Conservation (phyloP, 1,140 invertebrate genomes). For the Drosophila azteca region DNA sequence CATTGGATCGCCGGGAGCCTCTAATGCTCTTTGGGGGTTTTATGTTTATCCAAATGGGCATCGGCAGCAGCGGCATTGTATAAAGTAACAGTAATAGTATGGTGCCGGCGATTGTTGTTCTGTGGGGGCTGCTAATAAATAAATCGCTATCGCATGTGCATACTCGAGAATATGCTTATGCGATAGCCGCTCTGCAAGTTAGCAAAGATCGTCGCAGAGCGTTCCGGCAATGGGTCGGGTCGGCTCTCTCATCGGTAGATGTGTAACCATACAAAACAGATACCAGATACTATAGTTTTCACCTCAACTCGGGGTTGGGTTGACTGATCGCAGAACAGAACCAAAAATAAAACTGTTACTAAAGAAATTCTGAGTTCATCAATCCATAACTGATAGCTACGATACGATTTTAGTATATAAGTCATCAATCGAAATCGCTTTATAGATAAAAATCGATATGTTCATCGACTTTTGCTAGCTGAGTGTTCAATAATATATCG, state of each 20-base stretch:
- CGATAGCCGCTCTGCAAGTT: slow-evolving; percentile 57
- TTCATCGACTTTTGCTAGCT: no score
- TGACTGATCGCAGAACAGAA: not conserved
- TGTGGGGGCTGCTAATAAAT: slow-evolving; percentile 77
- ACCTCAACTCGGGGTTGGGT: slow-evolving; percentile 11
- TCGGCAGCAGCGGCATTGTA: slow-evolving; percentile 64
- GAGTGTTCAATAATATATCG: no score
- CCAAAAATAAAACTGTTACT: no score
- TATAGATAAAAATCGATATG: not conserved
- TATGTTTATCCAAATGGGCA: slow-evolving; percentile 77
- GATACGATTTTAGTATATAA: no score
- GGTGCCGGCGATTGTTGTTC: slow-evolving; percentile 11
- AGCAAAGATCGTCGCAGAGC: slow-evolving; percentile 11
- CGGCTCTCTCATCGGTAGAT: not conserved
- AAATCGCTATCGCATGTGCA: slow-evolving; percentile 67
- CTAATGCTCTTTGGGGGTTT: slow-evolving; percentile 58
- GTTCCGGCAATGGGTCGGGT: no score
- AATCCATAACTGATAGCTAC: no score
- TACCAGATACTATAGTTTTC: slow-evolving; percentile 10
- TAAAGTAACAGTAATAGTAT: slow-evolving; percentile 53
- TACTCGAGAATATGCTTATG: slow-evolving; percentile 10
- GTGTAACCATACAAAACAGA: slow-evolving; percentile 19
- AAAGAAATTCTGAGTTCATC: no score
- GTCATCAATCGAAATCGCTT: no score
- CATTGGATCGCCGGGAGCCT: not conserved